These are phyloP conservation scores for Menidia beryllina DNA, from an alignment of 2,113 vertebrate genomes.

Conservation along the genomic window DNA sequence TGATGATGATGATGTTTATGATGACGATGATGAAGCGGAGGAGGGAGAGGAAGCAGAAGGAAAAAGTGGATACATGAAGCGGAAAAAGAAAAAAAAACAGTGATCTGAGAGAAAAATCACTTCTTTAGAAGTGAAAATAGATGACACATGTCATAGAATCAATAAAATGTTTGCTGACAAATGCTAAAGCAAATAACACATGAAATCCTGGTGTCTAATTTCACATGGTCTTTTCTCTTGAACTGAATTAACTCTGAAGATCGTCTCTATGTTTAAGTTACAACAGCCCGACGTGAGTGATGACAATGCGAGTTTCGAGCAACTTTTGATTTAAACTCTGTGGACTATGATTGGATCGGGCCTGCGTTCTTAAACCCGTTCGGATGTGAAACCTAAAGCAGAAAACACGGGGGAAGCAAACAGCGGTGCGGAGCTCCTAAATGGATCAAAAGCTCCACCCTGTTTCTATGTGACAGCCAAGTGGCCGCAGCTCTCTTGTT, in stretches of 20 bases:
- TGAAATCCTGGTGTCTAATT: not conserved
- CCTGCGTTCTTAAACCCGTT: not conserved
- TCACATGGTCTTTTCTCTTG: not conserved
- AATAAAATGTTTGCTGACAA: conserved; percentile 16
- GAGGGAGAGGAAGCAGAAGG: conserved; percentile 34
- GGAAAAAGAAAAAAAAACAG: conserved; percentile 58
- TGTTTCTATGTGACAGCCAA: conserved; percentile 64
- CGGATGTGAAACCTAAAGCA: not conserved
- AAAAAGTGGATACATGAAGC: conserved; percentile 66
- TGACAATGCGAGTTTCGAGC: not conserved
- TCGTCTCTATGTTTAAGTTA: conserved; percentile 5
- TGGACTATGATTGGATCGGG: no score
- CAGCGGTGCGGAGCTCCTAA: not conserved
- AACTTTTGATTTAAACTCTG: not conserved
- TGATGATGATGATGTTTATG: not conserved
- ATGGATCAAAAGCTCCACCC: conserved; percentile 44
- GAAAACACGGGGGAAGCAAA: not conserved
- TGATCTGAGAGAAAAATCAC: not conserved
- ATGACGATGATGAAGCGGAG: not conserved
- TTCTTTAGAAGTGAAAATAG: not conserved
- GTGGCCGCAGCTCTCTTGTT: conserved; percentile 55
- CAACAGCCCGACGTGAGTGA: not conserved
- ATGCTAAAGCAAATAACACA: conserved; percentile 12
- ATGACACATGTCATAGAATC: not conserved
- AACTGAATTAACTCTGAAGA: not conserved